Conservation (phyloP, 2,888 invertebrate species). For the Bellardia bayeri region DNA sequence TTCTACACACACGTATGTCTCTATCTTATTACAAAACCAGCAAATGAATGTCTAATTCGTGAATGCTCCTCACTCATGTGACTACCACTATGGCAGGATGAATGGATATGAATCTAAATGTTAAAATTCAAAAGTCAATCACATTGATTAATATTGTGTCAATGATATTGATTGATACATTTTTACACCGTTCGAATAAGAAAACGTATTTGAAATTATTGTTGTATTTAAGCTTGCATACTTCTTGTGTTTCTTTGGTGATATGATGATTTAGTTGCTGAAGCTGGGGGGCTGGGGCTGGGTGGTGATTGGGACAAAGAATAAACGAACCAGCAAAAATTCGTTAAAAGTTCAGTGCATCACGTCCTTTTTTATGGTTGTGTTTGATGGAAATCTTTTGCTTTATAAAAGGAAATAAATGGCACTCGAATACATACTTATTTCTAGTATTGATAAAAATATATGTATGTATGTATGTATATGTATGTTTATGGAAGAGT, state of each 20-base stretch:
- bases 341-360: conserved; percentile 27
- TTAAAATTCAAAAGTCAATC: conserved; percentile 68
- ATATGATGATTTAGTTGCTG: not conserved
- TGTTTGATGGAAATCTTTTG: conserved; percentile 8
- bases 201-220: not conserved
- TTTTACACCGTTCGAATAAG: conserved; percentile 43
- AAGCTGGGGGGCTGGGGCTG: not conserved
- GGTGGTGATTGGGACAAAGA: not conserved
- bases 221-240: not conserved
- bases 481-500: not conserved
- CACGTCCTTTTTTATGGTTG: conserved; percentile 30
- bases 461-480: too few species aligned
- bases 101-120: conserved; percentile 43
- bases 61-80: not conserved
- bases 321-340: conserved; percentile 10
- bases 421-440: conserved; percentile 29
- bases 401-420: conserved; percentile 47
- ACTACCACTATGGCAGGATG: not conserved
- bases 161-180: conserved; percentile 66
- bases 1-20: not conserved
- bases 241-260: not conserved
- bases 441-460: conserved; percentile 18
- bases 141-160: conserved; percentile 69
- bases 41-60: conserved; percentile 50
- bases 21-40: conserved; percentile 10